Percentiles rank a stretch among this genome's conserved stretches.
These are phyloP conservation scores for Helobdella robusta DNA, from an alignment of 2,888 invertebrate species.

Conservation along the genomic window DNA sequence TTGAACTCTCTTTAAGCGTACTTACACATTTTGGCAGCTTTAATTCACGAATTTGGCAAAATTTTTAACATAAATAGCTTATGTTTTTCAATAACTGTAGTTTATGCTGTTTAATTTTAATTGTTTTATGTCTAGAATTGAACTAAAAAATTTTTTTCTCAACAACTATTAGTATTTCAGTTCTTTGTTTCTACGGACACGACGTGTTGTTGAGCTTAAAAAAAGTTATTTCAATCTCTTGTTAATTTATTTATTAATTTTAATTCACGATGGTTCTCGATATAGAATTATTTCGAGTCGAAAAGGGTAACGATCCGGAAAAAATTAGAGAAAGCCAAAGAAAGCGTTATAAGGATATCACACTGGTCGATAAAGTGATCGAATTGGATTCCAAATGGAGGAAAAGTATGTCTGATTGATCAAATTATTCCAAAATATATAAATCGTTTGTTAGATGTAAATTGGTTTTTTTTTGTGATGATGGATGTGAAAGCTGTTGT, in stretches of 20 bases:
- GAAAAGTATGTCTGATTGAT: constrained; percentile 52
- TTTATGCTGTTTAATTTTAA: too few relatives aligned
- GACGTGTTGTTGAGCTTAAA: neutral
- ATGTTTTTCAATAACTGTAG: too few relatives aligned
- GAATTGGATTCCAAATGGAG: constrained; percentile 82
- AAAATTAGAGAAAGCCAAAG: constrained; percentile 82
- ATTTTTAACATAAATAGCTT: too few relatives aligned
- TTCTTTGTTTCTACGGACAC: too few relatives aligned
- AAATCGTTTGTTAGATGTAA: neutral
- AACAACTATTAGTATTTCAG: too few relatives aligned
- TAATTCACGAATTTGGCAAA: too few relatives aligned
- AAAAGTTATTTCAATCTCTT: neutral
- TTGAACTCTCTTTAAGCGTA: too few relatives aligned
- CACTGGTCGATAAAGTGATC: constrained; percentile 80
- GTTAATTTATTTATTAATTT: neutral
- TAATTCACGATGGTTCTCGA: constrained; percentile 75
- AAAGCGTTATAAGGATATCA: constrained; percentile 83
- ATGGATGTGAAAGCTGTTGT: neutral
- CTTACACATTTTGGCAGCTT: too few relatives aligned
- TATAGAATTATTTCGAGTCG: constrained; percentile 85
- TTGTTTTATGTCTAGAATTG: neutral
- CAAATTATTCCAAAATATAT: neutral
- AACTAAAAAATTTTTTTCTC: neutral
- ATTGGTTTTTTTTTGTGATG: neutral
- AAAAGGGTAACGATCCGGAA: constrained; percentile 87